Evolutionary conservation across 1,140 invertebrate species (phyloP).

Genomic region (Dysdera silvatica): DNA sequence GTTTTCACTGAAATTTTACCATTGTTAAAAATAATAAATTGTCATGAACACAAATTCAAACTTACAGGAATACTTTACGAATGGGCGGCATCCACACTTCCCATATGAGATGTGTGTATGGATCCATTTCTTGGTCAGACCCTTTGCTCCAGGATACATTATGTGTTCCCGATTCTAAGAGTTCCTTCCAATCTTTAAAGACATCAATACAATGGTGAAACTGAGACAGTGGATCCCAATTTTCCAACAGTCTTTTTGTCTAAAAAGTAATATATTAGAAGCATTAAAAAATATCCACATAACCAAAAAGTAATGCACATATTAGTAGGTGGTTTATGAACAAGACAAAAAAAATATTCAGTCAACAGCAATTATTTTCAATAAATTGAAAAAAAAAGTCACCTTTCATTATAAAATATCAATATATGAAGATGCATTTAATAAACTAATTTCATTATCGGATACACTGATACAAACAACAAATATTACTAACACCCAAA

Average conservation of each 20-base stretch:
- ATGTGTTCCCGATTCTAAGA: conserved; percentile 47
- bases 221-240: conserved; percentile 65
- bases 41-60: no score
- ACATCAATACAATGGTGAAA: conserved; percentile 54
- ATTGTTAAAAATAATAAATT: no score
- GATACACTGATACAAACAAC: no score
- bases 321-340: neutral
- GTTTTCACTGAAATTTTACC: no score
- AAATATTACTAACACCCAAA: no score
- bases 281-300: neutral
- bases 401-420: no score
- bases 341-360: neutral
- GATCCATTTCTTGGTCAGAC: conserved; percentile 49
- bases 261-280: neutral
- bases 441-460: no score
- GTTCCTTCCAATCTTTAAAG: conserved; percentile 63
- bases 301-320: no score
- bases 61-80: conserved; percentile 58
- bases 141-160: neutral
- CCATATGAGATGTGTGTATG: conserved; percentile 77
- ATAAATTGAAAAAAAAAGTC: no score
- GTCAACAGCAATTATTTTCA: no score
- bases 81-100: conserved; percentile 79
- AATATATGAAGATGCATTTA: no score
- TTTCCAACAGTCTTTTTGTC: conserved; percentile 57